phyloP scores from a whole-genome alignment of 2,113 vertebrate genomes.

The Pampusana beccarii region DNA sequence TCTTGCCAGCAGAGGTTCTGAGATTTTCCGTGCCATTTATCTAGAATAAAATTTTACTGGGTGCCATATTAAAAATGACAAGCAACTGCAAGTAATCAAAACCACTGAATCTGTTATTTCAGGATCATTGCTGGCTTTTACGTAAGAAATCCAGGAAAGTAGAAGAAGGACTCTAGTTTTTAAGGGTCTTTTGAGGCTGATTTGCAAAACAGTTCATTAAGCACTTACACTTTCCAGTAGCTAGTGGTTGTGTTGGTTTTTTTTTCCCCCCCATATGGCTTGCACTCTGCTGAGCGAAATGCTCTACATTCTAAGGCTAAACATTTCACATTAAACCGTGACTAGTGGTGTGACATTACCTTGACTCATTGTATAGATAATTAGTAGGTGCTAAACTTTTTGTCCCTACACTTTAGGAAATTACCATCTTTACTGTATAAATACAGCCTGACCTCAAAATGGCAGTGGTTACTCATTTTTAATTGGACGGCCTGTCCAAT shows the following conservation, averaged over 20 bases:
- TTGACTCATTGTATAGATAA: not conserved
- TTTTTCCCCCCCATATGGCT: not conserved
- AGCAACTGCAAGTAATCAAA: conserved; percentile 31
- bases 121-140: not conserved
- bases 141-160: not conserved
- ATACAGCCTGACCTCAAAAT: not conserved
- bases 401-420: not conserved
- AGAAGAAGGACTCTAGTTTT: not conserved
- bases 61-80: conserved; percentile 2
- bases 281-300: not conserved
- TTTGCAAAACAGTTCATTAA: not conserved
- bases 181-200: not conserved
- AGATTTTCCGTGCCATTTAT: not conserved
- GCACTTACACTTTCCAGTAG: not conserved
- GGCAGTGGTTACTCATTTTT: conserved; percentile 3
- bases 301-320: not conserved
- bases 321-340: not conserved
- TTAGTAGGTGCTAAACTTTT: not conserved
- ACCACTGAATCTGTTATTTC: not conserved
- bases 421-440: not conserved
- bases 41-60: not conserved
- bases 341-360: not conserved
- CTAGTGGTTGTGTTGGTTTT: not conserved
- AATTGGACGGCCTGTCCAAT: not conserved
- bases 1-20: not conserved